These are phyloP conservation scores for Tachina grossa DNA, from an alignment of 2,888 invertebrate species.

Conservation along the genomic window DNA sequence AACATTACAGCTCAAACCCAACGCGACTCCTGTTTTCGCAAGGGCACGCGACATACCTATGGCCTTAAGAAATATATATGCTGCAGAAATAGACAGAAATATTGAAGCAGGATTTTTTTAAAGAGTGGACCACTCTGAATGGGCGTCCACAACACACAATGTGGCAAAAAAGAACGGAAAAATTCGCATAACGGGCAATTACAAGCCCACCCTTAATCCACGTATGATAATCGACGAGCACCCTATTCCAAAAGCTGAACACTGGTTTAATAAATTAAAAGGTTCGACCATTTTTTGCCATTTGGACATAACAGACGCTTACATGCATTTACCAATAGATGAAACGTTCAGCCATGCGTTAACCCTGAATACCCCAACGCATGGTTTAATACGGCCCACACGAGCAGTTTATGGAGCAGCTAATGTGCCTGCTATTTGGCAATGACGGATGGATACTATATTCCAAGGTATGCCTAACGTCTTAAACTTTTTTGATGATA, in stretches of 20 bases:
- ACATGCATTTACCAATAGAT: neutral
- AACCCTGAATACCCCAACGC: slow-evolving; percentile 1
- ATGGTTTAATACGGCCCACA: slow-evolving; percentile 16
- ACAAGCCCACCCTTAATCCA: neutral
- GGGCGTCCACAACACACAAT: no score
- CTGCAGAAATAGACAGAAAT: no score
- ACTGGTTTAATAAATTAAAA: neutral
- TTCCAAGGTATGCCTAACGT: neutral
- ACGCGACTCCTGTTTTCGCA: no score
- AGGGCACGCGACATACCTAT: no score
- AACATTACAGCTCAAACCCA: no score
- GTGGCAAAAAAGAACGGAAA: slow-evolving; percentile 5
- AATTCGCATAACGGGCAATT: slow-evolving; percentile 15
- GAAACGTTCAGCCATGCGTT: neutral
- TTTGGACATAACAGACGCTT: slow-evolving; percentile 9
- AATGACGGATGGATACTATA: neutral
- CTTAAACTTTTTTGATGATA: neutral
- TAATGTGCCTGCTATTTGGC: slow-evolving; percentile 1
- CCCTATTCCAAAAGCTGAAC: neutral
- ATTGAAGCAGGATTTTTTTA: no score
- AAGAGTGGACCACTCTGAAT: no score
- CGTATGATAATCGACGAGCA: slow-evolving; percentile 18
- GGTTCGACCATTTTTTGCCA: neutral
- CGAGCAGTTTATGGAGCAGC: neutral
- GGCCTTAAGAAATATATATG: no score